Percentiles rank a stretch among this genome's conserved stretches.
Conservation (phyloP, 2,113 vertebrate species). For the Serinus canaria region DNA sequence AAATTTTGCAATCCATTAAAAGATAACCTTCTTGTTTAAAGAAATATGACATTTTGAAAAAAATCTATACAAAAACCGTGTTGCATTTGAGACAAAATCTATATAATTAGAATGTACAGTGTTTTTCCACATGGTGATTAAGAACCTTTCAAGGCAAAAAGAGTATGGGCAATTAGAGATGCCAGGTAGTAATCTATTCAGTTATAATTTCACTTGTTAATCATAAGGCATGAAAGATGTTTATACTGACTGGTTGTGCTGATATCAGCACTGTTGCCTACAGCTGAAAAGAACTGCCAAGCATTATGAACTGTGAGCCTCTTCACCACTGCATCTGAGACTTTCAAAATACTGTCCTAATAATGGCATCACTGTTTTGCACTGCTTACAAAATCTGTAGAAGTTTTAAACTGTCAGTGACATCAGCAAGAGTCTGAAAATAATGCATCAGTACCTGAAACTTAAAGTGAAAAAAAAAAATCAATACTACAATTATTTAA, state of each 20-base stretch:
- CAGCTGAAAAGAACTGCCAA: slow-evolving; percentile 52
- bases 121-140: not conserved
- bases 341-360: slow-evolving; percentile 25
- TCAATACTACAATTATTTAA: not conserved
- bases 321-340: slow-evolving; percentile 1
- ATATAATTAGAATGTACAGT: not conserved
- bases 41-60: not conserved
- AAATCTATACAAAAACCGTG: not conserved
- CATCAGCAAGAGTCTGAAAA: slow-evolving; percentile 26
- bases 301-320: slow-evolving; percentile 18
- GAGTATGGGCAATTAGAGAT: not conserved
- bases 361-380: not conserved
- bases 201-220: slow-evolving; percentile 37
- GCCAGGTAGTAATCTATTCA: slow-evolving; percentile 11
- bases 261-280: slow-evolving; percentile 45
- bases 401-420: slow-evolving; percentile 22
- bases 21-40: not conserved
- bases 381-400: slow-evolving; percentile 9
- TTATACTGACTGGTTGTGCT: slow-evolving; percentile 18
- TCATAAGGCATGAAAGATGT: slow-evolving; percentile 35
- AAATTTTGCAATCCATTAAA: not conserved
- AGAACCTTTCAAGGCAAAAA: slow-evolving; percentile 2
- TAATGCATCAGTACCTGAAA: not conserved
- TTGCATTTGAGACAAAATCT: not conserved
- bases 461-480: not conserved